phyloP scores from a whole-genome alignment of 2,797 vertebrate species.

The Xyrichtys novacula region DNA sequence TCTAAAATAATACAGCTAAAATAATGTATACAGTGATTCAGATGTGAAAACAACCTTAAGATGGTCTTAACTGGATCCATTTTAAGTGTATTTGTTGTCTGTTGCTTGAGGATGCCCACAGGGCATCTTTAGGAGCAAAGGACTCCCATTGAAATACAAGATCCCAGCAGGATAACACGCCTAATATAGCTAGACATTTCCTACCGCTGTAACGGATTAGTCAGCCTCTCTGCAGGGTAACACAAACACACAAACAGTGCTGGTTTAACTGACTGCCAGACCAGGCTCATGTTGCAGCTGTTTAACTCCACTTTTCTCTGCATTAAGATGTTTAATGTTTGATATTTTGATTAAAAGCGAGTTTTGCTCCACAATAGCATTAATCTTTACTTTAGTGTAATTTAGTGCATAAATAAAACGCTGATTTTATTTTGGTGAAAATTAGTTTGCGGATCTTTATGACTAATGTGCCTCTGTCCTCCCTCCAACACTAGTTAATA shows the following conservation, averaged over 20 bases:
- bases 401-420: background rate
- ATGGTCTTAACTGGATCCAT: conserved; percentile 28
- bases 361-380: background rate
- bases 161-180: conserved; percentile 70
- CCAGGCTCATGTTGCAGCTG: conserved; percentile 47
- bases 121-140: conserved; percentile 59
- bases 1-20: background rate
- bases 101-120: conserved; percentile 42
- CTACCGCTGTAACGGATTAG: conserved; percentile 63
- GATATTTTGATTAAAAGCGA: background rate
- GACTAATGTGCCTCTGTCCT: background rate
- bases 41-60: conserved; percentile 10
- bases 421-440: background rate
- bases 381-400: background rate
- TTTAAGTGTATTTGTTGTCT: conserved; percentile 47
- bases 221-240: conserved; percentile 59
- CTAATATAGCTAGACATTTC: conserved; percentile 69
- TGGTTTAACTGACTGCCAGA: conserved; percentile 28
- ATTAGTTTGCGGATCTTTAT: background rate
- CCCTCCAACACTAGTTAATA: background rate
- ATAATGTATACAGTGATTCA: background rate
- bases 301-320: conserved; percentile 1
- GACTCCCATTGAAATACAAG: conserved; percentile 53
- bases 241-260: conserved; percentile 59
- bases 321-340: conserved; percentile 1